These are phyloP conservation scores for Drosophila tristis DNA, from an alignment of 1,140 invertebrate genomes.

Conservation along the genomic window DNA sequence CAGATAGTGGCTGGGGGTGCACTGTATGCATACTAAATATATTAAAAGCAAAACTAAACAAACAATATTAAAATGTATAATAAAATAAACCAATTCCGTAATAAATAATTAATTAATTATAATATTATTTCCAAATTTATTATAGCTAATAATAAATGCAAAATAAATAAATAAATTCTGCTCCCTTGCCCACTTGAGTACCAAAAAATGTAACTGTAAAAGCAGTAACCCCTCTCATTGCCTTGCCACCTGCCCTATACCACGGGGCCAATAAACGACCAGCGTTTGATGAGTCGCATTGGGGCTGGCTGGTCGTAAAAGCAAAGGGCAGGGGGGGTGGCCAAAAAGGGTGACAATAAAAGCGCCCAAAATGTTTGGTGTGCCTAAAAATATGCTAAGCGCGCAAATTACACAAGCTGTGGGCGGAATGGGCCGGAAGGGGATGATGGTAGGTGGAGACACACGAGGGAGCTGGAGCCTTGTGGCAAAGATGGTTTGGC, in stretches of 20 bases:
- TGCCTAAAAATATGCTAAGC: conserved; percentile 69
- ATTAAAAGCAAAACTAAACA: too few relatives aligned
- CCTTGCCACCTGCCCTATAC: conserved; percentile 34
- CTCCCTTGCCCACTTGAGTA: not conserved
- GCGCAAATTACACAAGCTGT: conserved; percentile 54
- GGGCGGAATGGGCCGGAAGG: not conserved
- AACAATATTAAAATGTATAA: too few relatives aligned
- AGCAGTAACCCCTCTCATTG: conserved; percentile 2
- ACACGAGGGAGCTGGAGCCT: conserved; percentile 31
- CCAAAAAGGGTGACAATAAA: conserved; percentile 47
- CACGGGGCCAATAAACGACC: conserved; percentile 36
- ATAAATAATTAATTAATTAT: too few relatives aligned
- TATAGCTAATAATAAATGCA: too few relatives aligned
- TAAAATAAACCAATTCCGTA: too few relatives aligned
- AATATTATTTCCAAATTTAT: too few relatives aligned
- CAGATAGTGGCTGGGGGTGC: too few relatives aligned
- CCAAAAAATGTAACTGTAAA: not conserved
- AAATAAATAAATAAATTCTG: too few relatives aligned
- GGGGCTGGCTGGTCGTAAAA: conserved; percentile 44
- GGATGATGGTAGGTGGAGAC: not conserved
- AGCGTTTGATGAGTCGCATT: conserved; percentile 58
- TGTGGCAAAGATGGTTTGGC: conserved; percentile 22
- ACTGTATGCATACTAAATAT: too few relatives aligned
- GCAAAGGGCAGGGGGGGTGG: not conserved
- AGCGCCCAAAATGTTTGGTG: conserved; percentile 34